A percentile compares a stretch with the other conserved stretches of the same genome.
Evolutionary conservation across 1,140 invertebrate genomes (phyloP).

Genomic region (fruit fly (Drosophila melanogaster)): Release_6_plus_ISO1_MT NT_037436.4:17797501-17798000

Average conservation of each 20-base stretch:
- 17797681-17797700: neutral
- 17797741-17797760: too few relatives aligned
- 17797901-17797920: conserved; percentile 30
- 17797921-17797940: conserved; percentile 7
- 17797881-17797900: conserved; percentile 31
- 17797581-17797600: neutral
- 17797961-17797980: conserved; percentile 24
- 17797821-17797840: conserved; percentile 42
- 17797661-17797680: neutral
- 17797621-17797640: neutral
- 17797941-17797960: conserved; percentile 7
- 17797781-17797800: conserved; percentile 20
- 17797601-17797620: conserved; percentile 17
- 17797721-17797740: neutral
- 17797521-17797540: neutral
- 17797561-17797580: neutral
- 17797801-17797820: conserved; percentile 61
- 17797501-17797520: neutral
- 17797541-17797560: neutral
- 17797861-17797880: conserved; percentile 12
- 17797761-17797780: conserved; percentile 31
- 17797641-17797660: neutral
- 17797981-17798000: conserved; percentile 41
- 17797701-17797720: neutral
- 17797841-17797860: conserved; percentile 14